Evolutionary conservation across 2,888 invertebrate genomes (phyloP), one percentile per base, ranked within the genome.

Genomic region (Steinernema scapterisci): DNA sequence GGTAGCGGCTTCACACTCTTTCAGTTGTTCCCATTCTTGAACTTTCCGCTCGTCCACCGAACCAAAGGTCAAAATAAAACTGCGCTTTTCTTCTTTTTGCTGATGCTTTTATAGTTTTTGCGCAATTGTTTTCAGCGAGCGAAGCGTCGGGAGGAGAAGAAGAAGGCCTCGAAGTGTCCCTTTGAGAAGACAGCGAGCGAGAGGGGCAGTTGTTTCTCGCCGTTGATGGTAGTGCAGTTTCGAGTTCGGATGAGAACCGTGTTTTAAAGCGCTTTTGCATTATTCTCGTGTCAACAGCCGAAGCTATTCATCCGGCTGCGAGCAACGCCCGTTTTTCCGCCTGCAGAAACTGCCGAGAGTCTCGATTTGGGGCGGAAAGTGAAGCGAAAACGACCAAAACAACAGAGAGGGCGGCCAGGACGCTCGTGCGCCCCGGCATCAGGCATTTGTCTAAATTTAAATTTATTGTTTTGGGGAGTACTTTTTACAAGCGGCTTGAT

Each of bases 181-280:
- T 38, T 38, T 38, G 38, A 38, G 9, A 9, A 38, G 27, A 63
- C 27, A 13, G 25, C 25, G 31, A 31, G n/a, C 13, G 63, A 11
- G 27, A 9, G 63, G 31, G 27, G 27, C 63, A 63, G n/a, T 25
- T 63, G 63, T 31, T 27, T 16, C 38, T 38, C 38, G 52, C 52
- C 52, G 21, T 11, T 23, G 54, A 54, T 25, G 63, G 63, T 63
- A 63, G 5, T 16, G 25, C 31, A 13, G 31, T 16, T 31, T 63
- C 27, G 25, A 9, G 38, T 38, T 63, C 13, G 63, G 63, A 16
- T 25, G 9, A 63, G 5, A 63, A 63, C 31, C 63, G 63, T 63
- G 54, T 63, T 63, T 63, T 63, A 63, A 63, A 63, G 31, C 27
- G 63, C 63, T 63, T 63, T 63, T 63, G 63, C 63, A 63, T 7